A percentile compares a stretch with the other conserved stretches of the same genome.
Conservation (phyloP, 92 coral and sea anemone genomes). For the Chrysogorgia sp. region DNA sequence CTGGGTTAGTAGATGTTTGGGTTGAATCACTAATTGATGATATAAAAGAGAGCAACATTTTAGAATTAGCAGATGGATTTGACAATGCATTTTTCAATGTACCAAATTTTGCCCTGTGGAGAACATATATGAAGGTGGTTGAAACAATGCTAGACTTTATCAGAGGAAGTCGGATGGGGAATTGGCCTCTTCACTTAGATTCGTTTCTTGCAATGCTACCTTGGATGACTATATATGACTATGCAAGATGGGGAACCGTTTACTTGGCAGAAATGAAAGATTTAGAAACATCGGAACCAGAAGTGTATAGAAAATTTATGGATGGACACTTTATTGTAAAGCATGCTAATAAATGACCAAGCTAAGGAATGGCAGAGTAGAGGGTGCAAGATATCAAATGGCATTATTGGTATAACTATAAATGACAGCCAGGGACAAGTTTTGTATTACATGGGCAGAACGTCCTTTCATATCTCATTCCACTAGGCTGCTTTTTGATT, state of each 20-base stretch:
- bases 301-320: neutral
- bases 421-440: constrained; percentile 26
- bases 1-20: constrained; percentile 11
- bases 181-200: too few species aligned
- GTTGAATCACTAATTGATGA: neutral
- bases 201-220: constrained; percentile 6
- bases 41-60: neutral
- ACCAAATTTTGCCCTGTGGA: constrained; percentile 12
- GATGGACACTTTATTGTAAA: constrained; percentile 10
- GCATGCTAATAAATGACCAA: neutral
- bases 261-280: constrained; percentile 4
- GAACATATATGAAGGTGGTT: constrained; percentile 22
- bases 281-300: constrained; percentile 1
- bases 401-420: constrained; percentile 20
- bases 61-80: neutral
- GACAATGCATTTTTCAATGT: neutral
- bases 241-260: constrained; percentile 1
- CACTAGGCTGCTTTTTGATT: neutral
- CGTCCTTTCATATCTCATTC: constrained; percentile 20
- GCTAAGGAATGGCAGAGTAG: constrained; percentile 15
- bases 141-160: constrained; percentile 1
- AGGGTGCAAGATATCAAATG: constrained; percentile 13
- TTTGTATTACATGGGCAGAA: constrained; percentile 12
- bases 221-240: too few species aligned
- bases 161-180: neutral